These are phyloP conservation scores for Urechis unicinctus DNA, from an alignment of 2,888 invertebrate species.

Conservation along the genomic window DNA sequence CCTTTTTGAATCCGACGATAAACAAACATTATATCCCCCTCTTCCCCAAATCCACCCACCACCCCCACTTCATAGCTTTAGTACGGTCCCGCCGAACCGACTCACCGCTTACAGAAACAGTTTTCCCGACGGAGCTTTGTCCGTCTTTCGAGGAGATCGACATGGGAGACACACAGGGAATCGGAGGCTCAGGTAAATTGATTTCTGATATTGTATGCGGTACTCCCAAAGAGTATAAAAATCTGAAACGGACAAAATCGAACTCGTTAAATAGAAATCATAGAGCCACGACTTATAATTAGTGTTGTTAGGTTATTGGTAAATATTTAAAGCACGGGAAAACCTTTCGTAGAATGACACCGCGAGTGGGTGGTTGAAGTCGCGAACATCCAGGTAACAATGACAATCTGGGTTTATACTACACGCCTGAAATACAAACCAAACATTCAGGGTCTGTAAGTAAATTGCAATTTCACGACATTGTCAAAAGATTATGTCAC, in stretches of 20 bases:
- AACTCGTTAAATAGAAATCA: neutral
- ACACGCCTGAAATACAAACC: slow-evolving; percentile 21
- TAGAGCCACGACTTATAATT: neutral
- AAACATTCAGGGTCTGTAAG: no score
- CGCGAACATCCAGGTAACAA: slow-evolving; percentile 28
- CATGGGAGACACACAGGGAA: no score
- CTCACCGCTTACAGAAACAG: no score
- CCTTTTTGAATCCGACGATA: no score
- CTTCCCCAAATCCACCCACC: no score
- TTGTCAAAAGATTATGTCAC: no score
- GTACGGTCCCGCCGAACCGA: no score
- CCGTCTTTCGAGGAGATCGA: no score
- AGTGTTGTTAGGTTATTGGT: neutral
- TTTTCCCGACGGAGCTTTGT: no score
- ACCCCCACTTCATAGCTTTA: no score
- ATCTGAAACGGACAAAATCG: slow-evolving; percentile 18
- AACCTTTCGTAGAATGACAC: slow-evolving; percentile 40
- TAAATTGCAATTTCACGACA: no score
- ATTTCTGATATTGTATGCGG: slow-evolving; percentile 31
- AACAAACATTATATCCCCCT: no score
- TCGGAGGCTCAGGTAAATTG: slow-evolving; percentile 12
- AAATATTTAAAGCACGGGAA: slow-evolving; percentile 1
- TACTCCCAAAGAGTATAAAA: slow-evolving; percentile 35
- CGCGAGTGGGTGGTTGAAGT: slow-evolving; percentile 30
- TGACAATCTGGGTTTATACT: slow-evolving; percentile 28